Percentiles rank a stretch among this genome's conserved stretches.
phyloP scores from a whole-genome alignment of 2,113 vertebrate genomes.

The Procavia capensis region DNA sequence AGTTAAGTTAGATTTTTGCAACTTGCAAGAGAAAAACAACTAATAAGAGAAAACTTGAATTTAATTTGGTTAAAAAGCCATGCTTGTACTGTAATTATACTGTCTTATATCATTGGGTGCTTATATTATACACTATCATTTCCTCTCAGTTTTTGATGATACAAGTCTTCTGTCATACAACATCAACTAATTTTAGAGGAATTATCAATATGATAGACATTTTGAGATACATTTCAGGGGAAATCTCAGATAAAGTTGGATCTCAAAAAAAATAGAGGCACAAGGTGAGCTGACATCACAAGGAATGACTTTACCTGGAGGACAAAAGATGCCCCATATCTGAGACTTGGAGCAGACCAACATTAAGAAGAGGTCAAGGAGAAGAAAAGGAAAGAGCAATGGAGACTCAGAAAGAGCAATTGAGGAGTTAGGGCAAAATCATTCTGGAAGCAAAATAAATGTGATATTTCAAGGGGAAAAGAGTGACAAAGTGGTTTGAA shows the following conservation, averaged over 20 bases:
- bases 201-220: slow-evolving; percentile 37
- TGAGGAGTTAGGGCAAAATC: background rate
- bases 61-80: slow-evolving; percentile 39
- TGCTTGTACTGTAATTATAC: background rate
- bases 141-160: slow-evolving; percentile 41
- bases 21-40: slow-evolving; percentile 31
- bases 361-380: background rate
- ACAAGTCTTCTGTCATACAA: background rate
- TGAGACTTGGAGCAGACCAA: background rate
- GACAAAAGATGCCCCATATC: background rate
- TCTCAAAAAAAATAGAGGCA: background rate
- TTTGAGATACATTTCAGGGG: background rate
- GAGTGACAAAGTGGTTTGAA: background rate
- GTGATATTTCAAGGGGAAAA: background rate
- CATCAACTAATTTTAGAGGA: slow-evolving; percentile 40
- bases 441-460: background rate
- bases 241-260: background rate
- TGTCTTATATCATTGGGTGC: background rate
- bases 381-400: background rate
- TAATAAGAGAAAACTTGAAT: slow-evolving; percentile 57
- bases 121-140: slow-evolving; percentile 6
- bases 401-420: background rate
- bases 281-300: background rate
- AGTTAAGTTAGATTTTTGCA: slow-evolving; percentile 18
- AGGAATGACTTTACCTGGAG: background rate